These are phyloP conservation scores for Diploscapter pachys DNA, from an alignment of 1,140 invertebrate genomes.

Conservation along the genomic window DNA sequence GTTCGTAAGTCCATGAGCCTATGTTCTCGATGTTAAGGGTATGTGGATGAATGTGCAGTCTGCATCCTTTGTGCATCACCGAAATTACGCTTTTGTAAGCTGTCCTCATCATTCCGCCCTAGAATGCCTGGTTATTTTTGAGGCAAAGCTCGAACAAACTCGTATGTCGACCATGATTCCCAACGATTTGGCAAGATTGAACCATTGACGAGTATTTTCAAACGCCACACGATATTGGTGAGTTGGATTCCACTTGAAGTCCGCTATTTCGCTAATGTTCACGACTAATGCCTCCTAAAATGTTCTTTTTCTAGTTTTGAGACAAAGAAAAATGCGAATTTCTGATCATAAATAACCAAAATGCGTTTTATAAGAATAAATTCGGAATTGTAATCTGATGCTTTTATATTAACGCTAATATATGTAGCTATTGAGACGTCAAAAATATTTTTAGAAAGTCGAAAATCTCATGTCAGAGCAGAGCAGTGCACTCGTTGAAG, in stretches of 20 bases:
- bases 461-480: neutral
- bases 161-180: slow-evolving; percentile 53
- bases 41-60: slow-evolving; percentile 46
- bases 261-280: neutral
- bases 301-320: slow-evolving; percentile 5
- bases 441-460: slow-evolving; percentile 23
- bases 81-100: slow-evolving; percentile 51
- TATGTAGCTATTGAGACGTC: neutral
- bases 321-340: slow-evolving; percentile 17
- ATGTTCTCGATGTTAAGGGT: slow-evolving; percentile 33
- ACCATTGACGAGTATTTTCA: slow-evolving; percentile 47
- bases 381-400: neutral
- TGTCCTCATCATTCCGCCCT: slow-evolving; percentile 50
- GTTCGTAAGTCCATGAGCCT: slow-evolving; percentile 33
- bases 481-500: slow-evolving; percentile 12
- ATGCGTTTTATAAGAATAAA: slow-evolving; percentile 12
- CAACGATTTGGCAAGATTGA: slow-evolving; percentile 45
- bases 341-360: slow-evolving; percentile 12
- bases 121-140: slow-evolving; percentile 5
- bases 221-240: slow-evolving; percentile 36
- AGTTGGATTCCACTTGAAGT: slow-evolving; percentile 9
- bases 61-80: slow-evolving; percentile 36
- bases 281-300: slow-evolving; percentile 18
- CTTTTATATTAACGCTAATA: too few species aligned
- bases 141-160: neutral